Percentiles rank a stretch among this genome's conserved stretches.
These are phyloP conservation scores for Hedychridium roseum DNA, from an alignment of 2,888 invertebrate genomes.

Conservation along the genomic window DNA sequence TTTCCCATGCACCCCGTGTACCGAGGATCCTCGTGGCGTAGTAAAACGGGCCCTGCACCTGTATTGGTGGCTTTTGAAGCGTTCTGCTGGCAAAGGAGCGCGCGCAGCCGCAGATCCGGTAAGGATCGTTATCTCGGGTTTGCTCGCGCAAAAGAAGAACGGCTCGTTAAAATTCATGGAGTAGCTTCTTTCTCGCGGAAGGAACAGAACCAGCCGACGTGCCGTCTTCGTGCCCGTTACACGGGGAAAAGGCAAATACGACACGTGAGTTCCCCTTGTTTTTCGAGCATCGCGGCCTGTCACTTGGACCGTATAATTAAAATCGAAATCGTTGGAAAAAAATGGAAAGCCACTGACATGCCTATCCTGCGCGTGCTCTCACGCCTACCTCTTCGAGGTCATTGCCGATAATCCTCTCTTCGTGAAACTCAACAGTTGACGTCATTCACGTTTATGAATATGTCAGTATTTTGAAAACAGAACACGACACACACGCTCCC, in stretches of 20 bases:
- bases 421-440: too few species aligned
- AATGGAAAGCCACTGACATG: too few species aligned
- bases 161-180: conserved; percentile 33
- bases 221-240: not conserved
- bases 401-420: too few species aligned
- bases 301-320: not conserved
- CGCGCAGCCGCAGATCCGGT: conserved; percentile 32
- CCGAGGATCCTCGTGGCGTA: not conserved
- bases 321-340: conserved; percentile 2
- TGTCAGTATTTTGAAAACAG: too few species aligned
- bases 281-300: not conserved
- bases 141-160: conserved; percentile 27
- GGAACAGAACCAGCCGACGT: not conserved
- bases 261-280: too few species aligned
- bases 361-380: not conserved
- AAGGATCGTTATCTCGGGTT: conserved; percentile 35
- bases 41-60: too few species aligned
- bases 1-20: not conserved
- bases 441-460: too few species aligned
- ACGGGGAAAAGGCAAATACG: not conserved
- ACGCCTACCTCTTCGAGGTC: not conserved
- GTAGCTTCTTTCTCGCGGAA: conserved; percentile 12
- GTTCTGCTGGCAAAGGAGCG: conserved; percentile 2
- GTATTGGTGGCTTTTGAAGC: not conserved
- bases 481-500: too few species aligned